Conservation (phyloP, 23 tunicate genomes). For the Trididemnum nubilum region DNA sequence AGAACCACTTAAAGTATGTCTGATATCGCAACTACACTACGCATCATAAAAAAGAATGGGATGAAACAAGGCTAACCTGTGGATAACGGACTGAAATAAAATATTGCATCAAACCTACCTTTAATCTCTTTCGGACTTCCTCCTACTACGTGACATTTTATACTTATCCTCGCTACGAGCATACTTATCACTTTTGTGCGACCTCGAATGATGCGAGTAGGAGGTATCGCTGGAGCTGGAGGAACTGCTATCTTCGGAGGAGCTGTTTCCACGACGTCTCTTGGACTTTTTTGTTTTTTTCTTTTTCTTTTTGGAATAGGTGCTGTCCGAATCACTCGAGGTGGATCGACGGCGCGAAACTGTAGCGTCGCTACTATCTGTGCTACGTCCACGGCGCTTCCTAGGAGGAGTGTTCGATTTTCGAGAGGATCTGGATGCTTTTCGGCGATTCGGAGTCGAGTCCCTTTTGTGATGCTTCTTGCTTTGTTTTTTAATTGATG, state of each 20-base stretch:
- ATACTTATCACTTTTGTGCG: conserved; percentile 16
- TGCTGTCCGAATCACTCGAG: background rate
- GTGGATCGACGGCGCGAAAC: background rate
- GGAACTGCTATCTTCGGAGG: conserved; percentile 12
- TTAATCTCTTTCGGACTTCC: background rate
- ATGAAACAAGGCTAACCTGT: too few species aligned
- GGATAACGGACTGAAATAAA: too few species aligned
- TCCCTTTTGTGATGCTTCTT: conserved; percentile 5
- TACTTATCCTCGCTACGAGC: conserved; percentile 8
- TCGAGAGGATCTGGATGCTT: background rate
- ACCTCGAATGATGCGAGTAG: background rate
- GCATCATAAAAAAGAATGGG: too few species aligned
- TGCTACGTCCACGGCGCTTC: background rate
- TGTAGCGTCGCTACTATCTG: background rate
- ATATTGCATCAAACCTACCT: too few species aligned
- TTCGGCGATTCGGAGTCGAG: background rate
- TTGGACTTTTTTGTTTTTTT: background rate
- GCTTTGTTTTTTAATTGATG: background rate
- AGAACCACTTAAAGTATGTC: too few species aligned
- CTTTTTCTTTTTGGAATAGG: background rate
- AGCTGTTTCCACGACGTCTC: background rate
- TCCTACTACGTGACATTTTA: conserved; percentile 19
- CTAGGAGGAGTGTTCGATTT: background rate
- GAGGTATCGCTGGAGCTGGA: conserved; percentile 6
- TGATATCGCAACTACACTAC: too few species aligned